phyloP scores from a whole-genome alignment of 35 echinoderm and acorn worm genomes.

The Stichopus chloronotus region DNA sequence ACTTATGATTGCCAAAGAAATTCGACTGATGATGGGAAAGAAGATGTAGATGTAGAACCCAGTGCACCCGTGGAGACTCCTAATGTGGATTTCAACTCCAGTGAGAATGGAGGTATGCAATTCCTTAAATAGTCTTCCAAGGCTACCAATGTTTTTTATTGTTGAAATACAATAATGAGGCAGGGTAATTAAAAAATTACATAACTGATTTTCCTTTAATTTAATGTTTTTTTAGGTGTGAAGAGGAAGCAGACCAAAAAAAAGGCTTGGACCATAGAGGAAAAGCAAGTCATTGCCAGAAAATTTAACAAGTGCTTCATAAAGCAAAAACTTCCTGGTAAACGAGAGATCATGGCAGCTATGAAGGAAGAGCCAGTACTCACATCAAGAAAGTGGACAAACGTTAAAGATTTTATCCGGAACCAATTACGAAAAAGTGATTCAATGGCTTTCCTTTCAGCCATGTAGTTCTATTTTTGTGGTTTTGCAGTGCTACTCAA shows the following conservation, averaged over 20 bases:
- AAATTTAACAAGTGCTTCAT: neutral
- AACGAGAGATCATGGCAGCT: neutral
- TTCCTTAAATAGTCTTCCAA: neutral
- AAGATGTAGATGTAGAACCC: neutral
- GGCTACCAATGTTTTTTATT: neutral
- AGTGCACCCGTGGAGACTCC: neutral
- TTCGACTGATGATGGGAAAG: neutral
- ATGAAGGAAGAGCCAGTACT: constrained; percentile 6
- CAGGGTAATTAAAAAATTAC: neutral
- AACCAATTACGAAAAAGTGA: neutral
- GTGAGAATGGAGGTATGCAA: constrained; percentile 23
- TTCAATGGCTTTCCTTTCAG: neutral
- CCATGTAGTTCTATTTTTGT: neutral
- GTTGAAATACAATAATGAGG: neutral
- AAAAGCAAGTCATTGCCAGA: constrained; percentile 18
- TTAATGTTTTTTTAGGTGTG: neutral
- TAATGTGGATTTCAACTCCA: neutral
- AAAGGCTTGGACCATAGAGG: neutral
- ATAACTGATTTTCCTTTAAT: neutral
- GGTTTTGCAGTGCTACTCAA: neutral
- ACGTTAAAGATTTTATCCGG: constrained; percentile 19
- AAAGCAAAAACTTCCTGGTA: neutral
- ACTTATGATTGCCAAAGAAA: neutral
- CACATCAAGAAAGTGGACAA: constrained; percentile 5
- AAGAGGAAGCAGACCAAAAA: neutral